Conservation (phyloP, 2,888 invertebrate species). For the Anthoptus insignis region DNA sequence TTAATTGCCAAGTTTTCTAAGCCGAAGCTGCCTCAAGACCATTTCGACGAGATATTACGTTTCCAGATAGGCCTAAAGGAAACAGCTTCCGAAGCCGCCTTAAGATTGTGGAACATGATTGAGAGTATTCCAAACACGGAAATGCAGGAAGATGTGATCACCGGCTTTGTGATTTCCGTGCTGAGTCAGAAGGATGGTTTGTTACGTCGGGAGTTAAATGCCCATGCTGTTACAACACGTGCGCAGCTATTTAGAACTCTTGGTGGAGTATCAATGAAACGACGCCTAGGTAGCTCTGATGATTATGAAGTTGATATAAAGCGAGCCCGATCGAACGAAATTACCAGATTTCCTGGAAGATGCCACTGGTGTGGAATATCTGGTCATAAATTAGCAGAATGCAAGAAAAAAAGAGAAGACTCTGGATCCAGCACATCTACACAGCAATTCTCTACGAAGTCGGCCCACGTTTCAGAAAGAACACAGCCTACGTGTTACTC, state of each 20-base stretch:
- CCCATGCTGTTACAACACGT: conserved; percentile 35
- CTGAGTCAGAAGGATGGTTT: conserved; percentile 40
- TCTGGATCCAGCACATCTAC: neutral
- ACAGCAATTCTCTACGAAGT: neutral
- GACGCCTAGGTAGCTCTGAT: conserved; percentile 23
- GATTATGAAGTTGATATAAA: conserved; percentile 22
- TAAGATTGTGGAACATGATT: conserved; percentile 39
- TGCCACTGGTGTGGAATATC: conserved; percentile 42
- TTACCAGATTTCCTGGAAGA: conserved; percentile 33
- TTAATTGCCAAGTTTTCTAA: conserved; percentile 45
- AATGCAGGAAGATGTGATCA: conserved; percentile 42
- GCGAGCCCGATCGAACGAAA: neutral
- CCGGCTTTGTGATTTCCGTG: conserved; percentile 42
- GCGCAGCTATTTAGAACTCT: conserved; percentile 47
- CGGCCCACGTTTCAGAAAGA: neutral
- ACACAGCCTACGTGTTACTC: conserved; percentile 27
- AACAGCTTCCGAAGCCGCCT: conserved; percentile 33
- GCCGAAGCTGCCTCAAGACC: conserved; percentile 45
- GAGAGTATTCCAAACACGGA: conserved; percentile 37
- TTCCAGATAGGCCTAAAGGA: conserved; percentile 39
- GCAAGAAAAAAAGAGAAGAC: conserved; percentile 22
- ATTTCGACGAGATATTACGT: conserved; percentile 43
- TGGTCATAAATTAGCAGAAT: conserved; percentile 43
- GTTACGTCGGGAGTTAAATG: conserved; percentile 44
- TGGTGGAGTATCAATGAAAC: conserved; percentile 38